Conservation (phyloP, 1,140 invertebrate species). For the Heliothis subflexa region DNA sequence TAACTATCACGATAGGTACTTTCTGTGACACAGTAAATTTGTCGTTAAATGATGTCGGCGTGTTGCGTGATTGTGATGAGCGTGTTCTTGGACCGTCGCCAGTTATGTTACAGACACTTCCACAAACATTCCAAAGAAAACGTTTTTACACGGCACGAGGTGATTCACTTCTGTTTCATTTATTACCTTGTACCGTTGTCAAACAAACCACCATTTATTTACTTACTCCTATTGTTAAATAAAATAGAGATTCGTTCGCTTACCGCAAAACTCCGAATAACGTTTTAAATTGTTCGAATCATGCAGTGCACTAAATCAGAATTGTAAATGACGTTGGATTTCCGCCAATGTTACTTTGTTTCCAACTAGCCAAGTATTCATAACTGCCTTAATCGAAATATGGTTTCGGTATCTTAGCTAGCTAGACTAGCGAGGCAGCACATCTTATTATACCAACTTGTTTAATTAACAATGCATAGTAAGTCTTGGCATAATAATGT, state of each 20-base stretch:
- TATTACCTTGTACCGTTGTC: slow-evolving; percentile 61
- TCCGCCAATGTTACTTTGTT: slow-evolving; percentile 81
- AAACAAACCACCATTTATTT: slow-evolving; percentile 52
- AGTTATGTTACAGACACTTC: slow-evolving; percentile 65
- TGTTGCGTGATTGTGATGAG: slow-evolving; percentile 76
- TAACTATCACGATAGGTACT: slow-evolving; percentile 56
- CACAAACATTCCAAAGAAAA: slow-evolving; percentile 61
- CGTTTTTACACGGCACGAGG: slow-evolving; percentile 58
- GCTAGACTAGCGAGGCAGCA: slow-evolving; percentile 6
- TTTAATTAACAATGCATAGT: slow-evolving; percentile 1
- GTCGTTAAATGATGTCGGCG: slow-evolving; percentile 75
- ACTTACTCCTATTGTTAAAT: slow-evolving; percentile 50
- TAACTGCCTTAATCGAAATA: slow-evolving; percentile 69
- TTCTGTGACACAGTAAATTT: slow-evolving; percentile 68
- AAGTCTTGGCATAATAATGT: slow-evolving; percentile 5
- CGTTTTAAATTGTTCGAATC: slow-evolving; percentile 57
- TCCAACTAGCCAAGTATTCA: slow-evolving; percentile 70
- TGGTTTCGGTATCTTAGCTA: slow-evolving; percentile 57
- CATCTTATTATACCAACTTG: neutral
- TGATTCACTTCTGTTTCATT: slow-evolving; percentile 63
- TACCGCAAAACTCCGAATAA: slow-evolving; percentile 54
- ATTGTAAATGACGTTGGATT: slow-evolving; percentile 79
- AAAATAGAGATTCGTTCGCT: slow-evolving; percentile 53
- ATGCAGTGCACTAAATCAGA: slow-evolving; percentile 74
- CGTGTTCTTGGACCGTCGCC: slow-evolving; percentile 68